These are phyloP conservation scores for Hipparchia sbordonii DNA, from an alignment of 2,888 invertebrate species.

Conservation along the genomic window DNA sequence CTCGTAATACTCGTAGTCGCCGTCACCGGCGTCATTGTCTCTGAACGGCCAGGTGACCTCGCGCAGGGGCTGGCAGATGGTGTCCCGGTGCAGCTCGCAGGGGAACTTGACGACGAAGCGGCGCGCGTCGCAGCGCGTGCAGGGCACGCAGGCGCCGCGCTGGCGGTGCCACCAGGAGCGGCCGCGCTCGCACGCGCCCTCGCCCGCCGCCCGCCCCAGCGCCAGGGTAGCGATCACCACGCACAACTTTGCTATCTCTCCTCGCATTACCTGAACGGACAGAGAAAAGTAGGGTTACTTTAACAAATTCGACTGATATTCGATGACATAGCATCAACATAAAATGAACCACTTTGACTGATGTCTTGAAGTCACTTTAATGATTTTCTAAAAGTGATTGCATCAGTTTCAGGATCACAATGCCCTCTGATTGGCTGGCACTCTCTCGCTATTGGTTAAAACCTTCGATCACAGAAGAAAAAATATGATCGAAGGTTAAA, in stretches of 20 bases:
- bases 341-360: no score
- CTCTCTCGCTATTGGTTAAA: no score
- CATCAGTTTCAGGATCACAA: no score
- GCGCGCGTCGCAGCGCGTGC: slow-evolving; percentile 86
- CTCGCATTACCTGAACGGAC: slow-evolving; percentile 74
- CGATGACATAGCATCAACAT: no score
- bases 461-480: no score
- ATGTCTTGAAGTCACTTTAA: no score
- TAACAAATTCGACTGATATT: no score
- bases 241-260: slow-evolving; percentile 66
- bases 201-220: slow-evolving; percentile 59
- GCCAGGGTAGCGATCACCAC: slow-evolving; percentile 72
- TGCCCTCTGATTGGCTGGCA: no score
- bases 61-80: slow-evolving; percentile 87
- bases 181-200: slow-evolving; percentile 76
- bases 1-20: slow-evolving; percentile 74
- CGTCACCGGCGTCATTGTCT: slow-evolving; percentile 55
- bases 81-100: slow-evolving; percentile 89
- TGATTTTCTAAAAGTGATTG: no score
- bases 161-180: slow-evolving; percentile 88
- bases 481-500: no score
- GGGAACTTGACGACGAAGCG: slow-evolving; percentile 86
- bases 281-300: no score
- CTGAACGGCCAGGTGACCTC: slow-evolving; percentile 85
- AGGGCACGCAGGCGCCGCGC: slow-evolving; percentile 85